A percentile compares a stretch with the other conserved stretches of the same genome.
Conservation (phyloP, 2,797 vertebrate genomes). For the Phoeniculus purpureus region DNA sequence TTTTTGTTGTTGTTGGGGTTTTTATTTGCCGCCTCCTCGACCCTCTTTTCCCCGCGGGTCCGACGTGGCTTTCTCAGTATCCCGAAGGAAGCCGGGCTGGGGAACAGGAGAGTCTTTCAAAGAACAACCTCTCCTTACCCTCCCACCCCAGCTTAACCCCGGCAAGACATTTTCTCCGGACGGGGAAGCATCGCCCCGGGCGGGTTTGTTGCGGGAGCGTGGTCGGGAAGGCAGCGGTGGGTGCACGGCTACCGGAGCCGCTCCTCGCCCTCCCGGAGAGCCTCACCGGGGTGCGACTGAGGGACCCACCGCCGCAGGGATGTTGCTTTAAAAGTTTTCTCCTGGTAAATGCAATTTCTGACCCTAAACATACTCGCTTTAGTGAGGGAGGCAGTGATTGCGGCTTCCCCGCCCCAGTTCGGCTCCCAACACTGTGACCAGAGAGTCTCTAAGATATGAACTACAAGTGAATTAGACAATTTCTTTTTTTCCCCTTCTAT, state of each 20-base stretch:
- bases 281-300: not conserved
- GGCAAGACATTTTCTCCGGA: not conserved
- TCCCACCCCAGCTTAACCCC: not conserved
- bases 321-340: not conserved
- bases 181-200: not conserved
- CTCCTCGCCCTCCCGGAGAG: not conserved
- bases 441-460: not conserved
- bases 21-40: not conserved
- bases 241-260: not conserved
- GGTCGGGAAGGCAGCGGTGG: not conserved
- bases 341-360: not conserved
- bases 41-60: not conserved
- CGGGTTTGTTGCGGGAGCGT: not conserved
- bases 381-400: not conserved
- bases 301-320: not conserved
- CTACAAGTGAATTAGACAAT: not conserved
- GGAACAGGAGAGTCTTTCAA: not conserved
- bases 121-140: not conserved
- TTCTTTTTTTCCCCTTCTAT: not conserved
- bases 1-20: not conserved
- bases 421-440: accelerated
- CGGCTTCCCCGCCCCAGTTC: not conserved
- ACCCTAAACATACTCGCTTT: not conserved
- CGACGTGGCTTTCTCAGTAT: not conserved
- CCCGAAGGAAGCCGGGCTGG: not conserved